Evolutionary conservation across 2,888 invertebrate genomes (phyloP).

Genomic region (Melanargia galathea): DNA sequence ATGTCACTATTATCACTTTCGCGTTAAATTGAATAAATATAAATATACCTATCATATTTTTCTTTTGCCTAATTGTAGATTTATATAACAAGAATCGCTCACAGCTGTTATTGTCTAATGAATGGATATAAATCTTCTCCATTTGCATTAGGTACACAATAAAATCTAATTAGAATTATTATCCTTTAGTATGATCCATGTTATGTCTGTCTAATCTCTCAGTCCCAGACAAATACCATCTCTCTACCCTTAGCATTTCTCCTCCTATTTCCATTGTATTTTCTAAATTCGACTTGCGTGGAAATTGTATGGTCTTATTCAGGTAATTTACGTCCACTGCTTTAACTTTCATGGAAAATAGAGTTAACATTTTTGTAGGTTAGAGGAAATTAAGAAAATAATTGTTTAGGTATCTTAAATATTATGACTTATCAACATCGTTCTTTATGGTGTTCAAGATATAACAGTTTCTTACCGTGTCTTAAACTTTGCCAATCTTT

Average conservation of each 20-base stretch:
- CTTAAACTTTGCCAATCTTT: too few relatives aligned
- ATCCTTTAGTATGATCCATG: background rate
- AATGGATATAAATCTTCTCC: background rate
- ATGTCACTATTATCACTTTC: too few relatives aligned
- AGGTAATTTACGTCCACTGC: background rate
- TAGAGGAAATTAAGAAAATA: too few relatives aligned
- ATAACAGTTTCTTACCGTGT: too few relatives aligned
- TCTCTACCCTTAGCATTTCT: background rate
- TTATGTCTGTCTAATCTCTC: background rate
- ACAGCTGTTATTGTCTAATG: background rate
- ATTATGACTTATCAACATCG: too few relatives aligned
- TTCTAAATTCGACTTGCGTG: constrained; percentile 10
- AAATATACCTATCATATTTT: too few relatives aligned
- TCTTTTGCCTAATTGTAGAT: too few relatives aligned
- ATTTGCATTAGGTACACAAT: background rate
- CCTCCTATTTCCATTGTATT: background rate
- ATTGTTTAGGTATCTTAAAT: too few relatives aligned
- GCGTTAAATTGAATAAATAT: too few relatives aligned
- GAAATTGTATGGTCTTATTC: background rate
- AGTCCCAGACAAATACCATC: background rate
- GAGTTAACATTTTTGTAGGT: background rate
- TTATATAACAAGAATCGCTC: background rate
- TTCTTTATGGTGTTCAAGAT: too few relatives aligned
- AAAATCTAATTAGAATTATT: background rate
- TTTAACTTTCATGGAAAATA: background rate